Evolutionary conservation across 2,888 invertebrate genomes (phyloP).

Genomic region (Drosophila fungiperda): DNA sequence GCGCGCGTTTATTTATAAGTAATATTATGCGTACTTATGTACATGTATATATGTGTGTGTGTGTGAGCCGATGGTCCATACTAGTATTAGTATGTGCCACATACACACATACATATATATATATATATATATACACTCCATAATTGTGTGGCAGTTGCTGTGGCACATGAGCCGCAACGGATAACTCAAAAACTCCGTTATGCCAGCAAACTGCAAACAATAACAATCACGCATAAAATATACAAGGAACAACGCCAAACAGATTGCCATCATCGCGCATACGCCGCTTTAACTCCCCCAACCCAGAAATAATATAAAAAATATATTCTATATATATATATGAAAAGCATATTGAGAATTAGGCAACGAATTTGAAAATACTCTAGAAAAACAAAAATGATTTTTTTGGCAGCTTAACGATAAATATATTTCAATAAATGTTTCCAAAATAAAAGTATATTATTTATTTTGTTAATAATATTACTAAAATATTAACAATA

Average conservation of each 20-base stretch:
- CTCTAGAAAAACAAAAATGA: constrained; percentile 6
- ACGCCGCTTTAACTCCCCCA: constrained; percentile 49
- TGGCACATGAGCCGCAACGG: constrained; percentile 76
- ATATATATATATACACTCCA: constrained; percentile 25
- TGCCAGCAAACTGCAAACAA: constrained; percentile 73
- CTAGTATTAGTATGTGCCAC: constrained; percentile 31
- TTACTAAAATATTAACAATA: no score
- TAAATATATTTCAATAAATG: background rate
- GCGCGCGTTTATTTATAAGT: constrained; percentile 75
- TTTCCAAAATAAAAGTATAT: background rate
- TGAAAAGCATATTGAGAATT: background rate
- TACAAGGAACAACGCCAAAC: constrained; percentile 24
- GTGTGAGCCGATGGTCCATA: constrained; percentile 31
- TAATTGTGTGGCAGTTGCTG: constrained; percentile 68
- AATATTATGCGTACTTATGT: constrained; percentile 68
- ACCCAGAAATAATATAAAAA: constrained; percentile 5
- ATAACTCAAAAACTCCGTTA: constrained; percentile 63
- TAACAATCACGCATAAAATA: constrained; percentile 79
- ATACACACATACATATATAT: background rate
- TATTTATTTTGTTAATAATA: background rate
- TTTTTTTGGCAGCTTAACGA: background rate
- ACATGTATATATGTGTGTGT: constrained; percentile 12
- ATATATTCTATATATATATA: background rate
- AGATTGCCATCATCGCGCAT: constrained; percentile 71
- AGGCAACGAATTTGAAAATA: constrained; percentile 24